Base-by-base conservation (phyloP, 2,888 invertebrate species). In the Sminthurinus aureus region DNA sequence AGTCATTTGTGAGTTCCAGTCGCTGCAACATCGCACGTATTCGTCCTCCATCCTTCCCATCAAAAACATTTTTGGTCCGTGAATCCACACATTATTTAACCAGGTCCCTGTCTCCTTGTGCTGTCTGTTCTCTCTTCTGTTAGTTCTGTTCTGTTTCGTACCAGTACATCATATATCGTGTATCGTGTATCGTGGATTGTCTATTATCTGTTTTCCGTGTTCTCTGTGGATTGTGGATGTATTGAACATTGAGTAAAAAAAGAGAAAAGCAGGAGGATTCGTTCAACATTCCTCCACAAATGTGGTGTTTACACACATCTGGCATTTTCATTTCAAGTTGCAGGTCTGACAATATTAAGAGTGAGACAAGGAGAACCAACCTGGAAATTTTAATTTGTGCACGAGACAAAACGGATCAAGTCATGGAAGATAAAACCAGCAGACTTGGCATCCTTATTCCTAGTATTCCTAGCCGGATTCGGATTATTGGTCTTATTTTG, bases 1-100 rank as follows among this genome's bases (percentile, higher is more conserved):
- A 79, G 79, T 79, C 79, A 79, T 79, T 79, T 79, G 69, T 69
- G 51, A 79, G 79, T 79, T 79, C 51, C 79, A 79, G 79, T 79
- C 69, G 18, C 18, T 58, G 58, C 58, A 79, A 69, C 51, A 79
- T 50, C 79, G 69, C 79, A 79, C 79, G n/a, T 13, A 22, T 58
- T 58, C 66, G 3, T 22, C 78, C n/a, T 24, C 50, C 24, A 18
- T 4, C 13, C 71, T 71, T 3, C 71, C 71, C 71, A 38, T 38
- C 38, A 38, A 38, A 38, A 38, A 38, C 38, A 38, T 38, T 38
- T 38, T 38, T n/a, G n/a, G n/a, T 20, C n/a, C 71, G 11, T 11
- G 13, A 12, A 24, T 15, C 3, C 71, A 71, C 22, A 24, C 71
- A 71, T 71, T 71, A 24, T 58, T 58, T 58, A 58, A 58, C 58